These are phyloP conservation scores for Drosophila fuyamai DNA, from an alignment of 1,140 invertebrate genomes.

Conservation along the genomic window DNA sequence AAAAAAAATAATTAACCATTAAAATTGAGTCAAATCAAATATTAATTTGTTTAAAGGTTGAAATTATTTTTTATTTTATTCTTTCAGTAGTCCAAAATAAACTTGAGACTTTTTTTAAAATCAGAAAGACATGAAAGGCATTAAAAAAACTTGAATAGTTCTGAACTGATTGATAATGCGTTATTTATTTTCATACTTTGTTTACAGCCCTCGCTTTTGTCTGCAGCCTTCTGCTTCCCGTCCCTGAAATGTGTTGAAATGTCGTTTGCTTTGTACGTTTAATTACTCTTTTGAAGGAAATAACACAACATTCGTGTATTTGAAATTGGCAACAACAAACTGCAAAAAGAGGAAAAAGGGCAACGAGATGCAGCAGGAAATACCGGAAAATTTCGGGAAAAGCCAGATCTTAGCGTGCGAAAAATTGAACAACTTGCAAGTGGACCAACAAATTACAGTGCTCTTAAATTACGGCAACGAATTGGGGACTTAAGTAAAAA, in stretches of 20 bases:
- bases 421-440: slow-evolving; percentile 25
- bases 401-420: not conserved
- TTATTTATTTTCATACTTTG: too few relatives aligned
- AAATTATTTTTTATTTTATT: not conserved
- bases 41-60: not conserved
- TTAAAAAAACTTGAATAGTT: too few relatives aligned
- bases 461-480: slow-evolving; percentile 6
- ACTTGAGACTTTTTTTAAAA: too few relatives aligned
- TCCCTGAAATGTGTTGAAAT: slow-evolving; percentile 59
- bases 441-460: slow-evolving; percentile 8
- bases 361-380: not conserved
- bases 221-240: slow-evolving; percentile 1
- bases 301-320: slow-evolving; percentile 77
- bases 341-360: slow-evolving; percentile 2
- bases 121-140: too few relatives aligned
- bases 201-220: slow-evolving; percentile 35
- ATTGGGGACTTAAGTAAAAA: slow-evolving; percentile 15
- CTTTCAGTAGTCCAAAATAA: too few relatives aligned
- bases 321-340: slow-evolving; percentile 51
- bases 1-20: too few relatives aligned
- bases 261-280: slow-evolving; percentile 76
- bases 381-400: not conserved
- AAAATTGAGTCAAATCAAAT: too few relatives aligned
- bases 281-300: slow-evolving; percentile 83
- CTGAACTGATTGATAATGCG: too few relatives aligned